These are phyloP conservation scores for Pseudolaguvia tuberculata DNA, from an alignment of 2,113 vertebrate genomes.

Conservation along the genomic window DNA sequence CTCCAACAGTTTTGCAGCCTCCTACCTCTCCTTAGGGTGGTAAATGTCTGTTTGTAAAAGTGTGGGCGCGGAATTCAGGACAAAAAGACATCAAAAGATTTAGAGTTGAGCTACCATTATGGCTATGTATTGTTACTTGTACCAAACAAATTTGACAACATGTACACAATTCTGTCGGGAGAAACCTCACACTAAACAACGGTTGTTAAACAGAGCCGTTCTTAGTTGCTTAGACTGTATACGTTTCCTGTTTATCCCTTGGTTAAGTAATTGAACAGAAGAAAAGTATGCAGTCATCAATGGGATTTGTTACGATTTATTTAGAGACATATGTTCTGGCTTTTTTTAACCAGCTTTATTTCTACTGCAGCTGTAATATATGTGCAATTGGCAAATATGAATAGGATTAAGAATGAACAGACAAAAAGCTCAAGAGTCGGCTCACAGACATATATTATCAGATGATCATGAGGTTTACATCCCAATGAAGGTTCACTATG, in stretches of 20 bases:
- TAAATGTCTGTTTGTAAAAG: slow-evolving; percentile 15
- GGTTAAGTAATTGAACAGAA: background rate
- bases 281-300: background rate
- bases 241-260: background rate
- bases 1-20: slow-evolving; percentile 18
- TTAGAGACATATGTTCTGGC: background rate
- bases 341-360: background rate
- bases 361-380: background rate
- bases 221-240: background rate
- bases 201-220: background rate
- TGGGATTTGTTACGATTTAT: background rate
- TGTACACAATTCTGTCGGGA: slow-evolving; percentile 17
- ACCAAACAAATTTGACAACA: background rate
- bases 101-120: slow-evolving; percentile 44
- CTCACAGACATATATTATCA: background rate
- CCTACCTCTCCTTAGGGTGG: background rate
- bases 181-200: background rate
- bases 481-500: background rate
- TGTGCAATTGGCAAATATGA: background rate
- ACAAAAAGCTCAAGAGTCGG: background rate
- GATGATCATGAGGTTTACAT: too few relatives aligned
- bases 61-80: background rate
- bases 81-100: slow-evolving; percentile 48
- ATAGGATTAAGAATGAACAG: background rate
- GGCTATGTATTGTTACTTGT: slow-evolving; percentile 54